These are phyloP conservation scores for Penaeus monodon DNA, from an alignment of 2,888 invertebrate genomes.

Conservation along the genomic window DNA sequence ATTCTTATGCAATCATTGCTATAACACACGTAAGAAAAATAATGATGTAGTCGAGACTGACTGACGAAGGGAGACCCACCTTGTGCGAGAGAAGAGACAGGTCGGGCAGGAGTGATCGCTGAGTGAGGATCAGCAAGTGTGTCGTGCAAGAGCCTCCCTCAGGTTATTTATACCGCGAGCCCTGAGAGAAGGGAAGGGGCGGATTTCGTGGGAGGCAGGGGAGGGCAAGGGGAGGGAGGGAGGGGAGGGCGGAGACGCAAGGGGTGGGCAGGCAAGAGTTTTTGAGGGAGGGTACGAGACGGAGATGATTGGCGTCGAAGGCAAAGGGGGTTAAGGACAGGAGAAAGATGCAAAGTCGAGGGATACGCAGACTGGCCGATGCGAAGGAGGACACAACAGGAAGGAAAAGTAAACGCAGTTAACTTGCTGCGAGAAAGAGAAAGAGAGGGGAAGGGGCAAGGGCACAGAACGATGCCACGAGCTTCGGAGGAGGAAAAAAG, in stretches of 20 bases:
- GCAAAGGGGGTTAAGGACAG: background rate
- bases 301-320: background rate
- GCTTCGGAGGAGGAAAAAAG: no score
- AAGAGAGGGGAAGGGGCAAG: no score
- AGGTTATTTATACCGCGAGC: slow-evolving; percentile 9
- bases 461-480: no score
- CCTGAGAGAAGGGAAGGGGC: slow-evolving; percentile 6
- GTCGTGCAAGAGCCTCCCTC: background rate
- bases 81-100: slow-evolving; percentile 14
- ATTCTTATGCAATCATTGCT: no score
- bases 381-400: background rate
- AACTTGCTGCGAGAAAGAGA: no score
- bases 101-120: background rate
- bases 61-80: slow-evolving; percentile 21
- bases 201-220: slow-evolving; percentile 1
- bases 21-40: background rate
- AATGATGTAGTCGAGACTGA: background rate
- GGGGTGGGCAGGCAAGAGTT: background rate
- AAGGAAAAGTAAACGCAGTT: background rate
- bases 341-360: background rate
- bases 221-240: background rate
- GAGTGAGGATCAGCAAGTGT: slow-evolving; percentile 4
- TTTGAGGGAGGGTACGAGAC: background rate
- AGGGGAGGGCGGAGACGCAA: background rate
- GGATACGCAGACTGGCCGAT: background rate